Base-by-base conservation (phyloP, 2,888 invertebrate genomes). In the Agrochola lota region DNA sequence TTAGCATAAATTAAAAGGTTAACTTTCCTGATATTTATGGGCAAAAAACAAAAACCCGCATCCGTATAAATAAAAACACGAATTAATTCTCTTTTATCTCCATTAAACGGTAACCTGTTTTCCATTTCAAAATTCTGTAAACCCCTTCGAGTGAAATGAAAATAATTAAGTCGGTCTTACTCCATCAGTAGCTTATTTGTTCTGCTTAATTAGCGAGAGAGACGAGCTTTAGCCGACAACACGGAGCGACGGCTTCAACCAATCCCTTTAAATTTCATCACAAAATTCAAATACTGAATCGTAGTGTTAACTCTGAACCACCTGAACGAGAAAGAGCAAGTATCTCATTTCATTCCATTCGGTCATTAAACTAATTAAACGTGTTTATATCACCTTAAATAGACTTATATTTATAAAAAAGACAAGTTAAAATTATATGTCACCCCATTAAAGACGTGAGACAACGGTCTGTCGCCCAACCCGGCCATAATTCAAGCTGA, bases 401-500 rank as follows among this genome's bases (percentile, higher is more conserved):
- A 90, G 84, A 85, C 74, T 78, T 69, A 81, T 88, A 88, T 89
- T 76, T 90, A 88, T 86, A 86, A 89, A 86, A 90, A 81, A 84
- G 62, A 77, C 77, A 74, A 88, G 85, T 85, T 90, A 88, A 91
- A 91, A 89, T 89, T 90, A 91, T 92, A 92, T 91, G 90, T 93
- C 92, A 92, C 90, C 90, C 92, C 91, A 91, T 94, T 92, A 93
- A 92, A 91, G 89, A 89, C 91, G 87, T 92, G 91, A 93, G 92
- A 94, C 94, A 95, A 94, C 95, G 91, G 91, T 91, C 93, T 93
- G 94, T 94, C 94, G 91, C 92, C 92, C 90, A 87, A 88, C 86
- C 86, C 89, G 90, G 88, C 92, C 87, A 93, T 95, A 94, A 95
- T 88, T 95, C 93, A 94, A 88, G 87, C 90, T 86, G 84, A 91